Evolutionary conservation across 2,113 vertebrate genomes (phyloP), one percentile per base, ranked within the genome.

Genomic region (Takifugu bimaculatus): DNA sequence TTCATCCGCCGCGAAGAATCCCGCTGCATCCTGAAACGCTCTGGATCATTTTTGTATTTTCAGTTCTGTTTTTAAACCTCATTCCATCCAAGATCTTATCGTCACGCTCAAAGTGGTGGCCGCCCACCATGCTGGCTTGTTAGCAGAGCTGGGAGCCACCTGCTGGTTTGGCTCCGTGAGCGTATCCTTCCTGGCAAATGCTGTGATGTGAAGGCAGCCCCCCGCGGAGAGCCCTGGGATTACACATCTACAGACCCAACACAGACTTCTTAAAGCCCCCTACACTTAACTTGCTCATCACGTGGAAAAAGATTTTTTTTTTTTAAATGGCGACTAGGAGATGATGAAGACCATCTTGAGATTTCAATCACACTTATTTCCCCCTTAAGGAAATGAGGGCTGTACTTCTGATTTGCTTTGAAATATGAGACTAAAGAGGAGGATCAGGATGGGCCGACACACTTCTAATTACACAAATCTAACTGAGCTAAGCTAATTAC

Each of bases 231-330:
- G 26, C 51, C 14, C n/a, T 28, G 4, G 39, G 26, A 25, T 3
- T 28, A 35, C 27, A 43, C 4, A 2, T 44, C 1, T 26, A 26
- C 26, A 13, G 5, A 45, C 25, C 13, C 7, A 32, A 3, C 39
- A 15, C 42, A 64, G 60, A 63, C 65, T 63, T 28, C 32, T 56
- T 53, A 10, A 7, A 62, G 29, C 20, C 42, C 39, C 57, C 27
- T 26, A 10, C 4, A 0, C 60, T 47, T 57, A 13, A 32, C 28
- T 42, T n/a, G 6, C 4, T n/a, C 52, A 26, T 54, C 61, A 39
- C 14, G 55, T 5, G n/a, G 53, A 13, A 54, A 56, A 29, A 35
- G 4, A 32, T 45, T 20, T 20, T 20, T 20, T 20, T 20, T 20
- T 20, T 20, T 32, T n/a, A 26, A 25, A 44, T 14, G 2, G 13